Percentiles rank a stretch among this genome's conserved stretches.
phyloP scores from a whole-genome alignment of 2,113 vertebrate genomes.

The Peromyscus maniculatus region DNA sequence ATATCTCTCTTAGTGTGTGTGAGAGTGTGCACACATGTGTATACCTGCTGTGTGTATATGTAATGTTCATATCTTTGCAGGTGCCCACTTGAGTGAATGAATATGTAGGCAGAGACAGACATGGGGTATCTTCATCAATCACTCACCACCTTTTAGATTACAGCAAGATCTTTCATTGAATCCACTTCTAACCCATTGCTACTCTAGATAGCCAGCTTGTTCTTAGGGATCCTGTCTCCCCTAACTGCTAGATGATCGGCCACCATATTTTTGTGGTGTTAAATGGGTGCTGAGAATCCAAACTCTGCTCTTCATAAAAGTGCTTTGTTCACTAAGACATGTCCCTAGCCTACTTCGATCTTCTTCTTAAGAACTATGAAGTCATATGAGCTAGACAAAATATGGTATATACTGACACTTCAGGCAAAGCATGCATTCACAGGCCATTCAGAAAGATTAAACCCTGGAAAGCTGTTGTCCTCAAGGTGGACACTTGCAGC shows the following conservation, averaged over 20 bases:
- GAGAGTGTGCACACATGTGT: background rate
- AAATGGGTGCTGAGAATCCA: background rate
- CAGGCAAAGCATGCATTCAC: background rate
- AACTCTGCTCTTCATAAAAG: background rate
- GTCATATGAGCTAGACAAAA: too few species aligned
- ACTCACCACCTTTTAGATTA: background rate
- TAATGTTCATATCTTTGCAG: background rate
- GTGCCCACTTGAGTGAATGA: background rate
- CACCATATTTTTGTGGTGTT: background rate
- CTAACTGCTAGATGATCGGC: background rate
- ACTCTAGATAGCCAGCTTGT: too few species aligned
- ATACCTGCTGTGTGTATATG: background rate
- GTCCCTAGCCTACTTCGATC: background rate
- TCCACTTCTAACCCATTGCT: background rate
- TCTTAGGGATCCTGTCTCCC: background rate
- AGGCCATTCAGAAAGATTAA: background rate
- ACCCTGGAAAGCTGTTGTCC: accelerated
- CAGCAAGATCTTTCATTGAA: background rate
- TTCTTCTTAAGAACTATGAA: background rate
- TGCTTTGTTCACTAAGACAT: background rate
- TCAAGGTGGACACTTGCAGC: background rate
- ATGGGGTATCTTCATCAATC: background rate
- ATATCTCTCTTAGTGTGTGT: background rate
- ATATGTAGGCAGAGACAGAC: background rate
- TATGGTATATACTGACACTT: background rate